phyloP scores from a whole-genome alignment of 2,797 vertebrate species.

The Enteromius argenteus region DNA sequence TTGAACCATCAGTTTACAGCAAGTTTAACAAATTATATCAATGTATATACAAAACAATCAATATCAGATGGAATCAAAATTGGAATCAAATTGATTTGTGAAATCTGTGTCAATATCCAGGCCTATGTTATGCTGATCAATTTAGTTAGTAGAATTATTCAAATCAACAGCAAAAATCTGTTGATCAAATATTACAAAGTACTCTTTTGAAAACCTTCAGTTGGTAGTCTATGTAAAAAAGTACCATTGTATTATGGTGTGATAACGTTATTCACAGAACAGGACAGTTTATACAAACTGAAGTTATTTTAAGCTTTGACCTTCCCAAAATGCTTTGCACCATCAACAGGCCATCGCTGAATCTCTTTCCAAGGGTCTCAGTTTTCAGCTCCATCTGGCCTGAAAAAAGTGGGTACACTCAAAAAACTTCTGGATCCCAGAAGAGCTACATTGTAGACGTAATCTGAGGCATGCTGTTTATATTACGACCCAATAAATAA shows the following conservation, averaged over 20 bases:
- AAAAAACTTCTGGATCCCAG: slow-evolving; percentile 64
- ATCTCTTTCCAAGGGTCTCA: neutral
- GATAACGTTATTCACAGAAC: neutral
- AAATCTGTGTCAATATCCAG: neutral
- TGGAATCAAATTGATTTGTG: too few species aligned
- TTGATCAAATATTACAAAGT: neutral
- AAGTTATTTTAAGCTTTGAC: neutral
- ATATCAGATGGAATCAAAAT: neutral
- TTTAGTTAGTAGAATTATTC: neutral
- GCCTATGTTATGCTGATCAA: neutral
- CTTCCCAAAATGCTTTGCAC: slow-evolving; percentile 11
- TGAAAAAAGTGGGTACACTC: neutral
- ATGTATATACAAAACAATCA: neutral
- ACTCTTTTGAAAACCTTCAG: neutral
- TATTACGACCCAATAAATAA: slow-evolving; percentile 75
- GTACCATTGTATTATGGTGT: neutral
- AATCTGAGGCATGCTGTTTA: slow-evolving; percentile 76
- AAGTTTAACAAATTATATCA: too few species aligned
- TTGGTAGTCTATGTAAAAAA: neutral
- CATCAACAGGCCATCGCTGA: neutral
- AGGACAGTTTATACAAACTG: neutral
- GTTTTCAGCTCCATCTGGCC: slow-evolving; percentile 1
- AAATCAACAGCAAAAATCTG: neutral
- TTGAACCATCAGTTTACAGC: neutral
- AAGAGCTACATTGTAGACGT: slow-evolving; percentile 69